Percentiles rank a stretch among this genome's conserved stretches.
These are phyloP conservation scores for Scaptomyza montana DNA, from an alignment of 1,140 invertebrate genomes.

Conservation along the genomic window DNA sequence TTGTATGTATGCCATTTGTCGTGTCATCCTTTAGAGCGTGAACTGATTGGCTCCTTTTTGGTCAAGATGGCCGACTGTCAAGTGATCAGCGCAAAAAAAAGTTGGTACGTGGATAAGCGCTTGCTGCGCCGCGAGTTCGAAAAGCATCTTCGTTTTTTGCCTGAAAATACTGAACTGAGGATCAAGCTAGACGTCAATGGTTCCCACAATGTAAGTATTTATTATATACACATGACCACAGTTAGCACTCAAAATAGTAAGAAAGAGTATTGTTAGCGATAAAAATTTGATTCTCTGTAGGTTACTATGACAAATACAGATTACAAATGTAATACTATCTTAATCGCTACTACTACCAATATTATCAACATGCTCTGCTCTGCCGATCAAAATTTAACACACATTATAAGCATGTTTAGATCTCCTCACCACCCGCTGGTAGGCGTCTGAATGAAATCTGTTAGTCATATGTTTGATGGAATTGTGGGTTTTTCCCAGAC, in stretches of 20 bases:
- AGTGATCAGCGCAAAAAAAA: constrained; percentile 45
- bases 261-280: too few relatives aligned
- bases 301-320: too few relatives aligned
- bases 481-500: constrained; percentile 22
- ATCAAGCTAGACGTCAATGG: constrained; percentile 40
- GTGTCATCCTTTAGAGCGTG: constrained; percentile 50
- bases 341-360: too few relatives aligned
- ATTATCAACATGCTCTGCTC: background rate
- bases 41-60: constrained; percentile 67
- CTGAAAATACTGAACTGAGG: constrained; percentile 40
- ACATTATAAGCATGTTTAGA: background rate
- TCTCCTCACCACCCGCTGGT: background rate
- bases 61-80: constrained; percentile 56
- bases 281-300: too few relatives aligned
- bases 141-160: constrained; percentile 6
- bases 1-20: too few relatives aligned
- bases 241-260: too few relatives aligned
- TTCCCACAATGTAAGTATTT: constrained; percentile 55
- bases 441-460: background rate
- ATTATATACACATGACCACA: too few relatives aligned
- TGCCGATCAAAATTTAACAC: background rate
- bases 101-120: constrained; percentile 62
- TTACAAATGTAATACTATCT: background rate
- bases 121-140: constrained; percentile 46
- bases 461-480: constrained; percentile 28